Evolutionary conservation across 2,888 invertebrate species (phyloP).

Genomic region (Cataglyphis rosenhaueri): DNA sequence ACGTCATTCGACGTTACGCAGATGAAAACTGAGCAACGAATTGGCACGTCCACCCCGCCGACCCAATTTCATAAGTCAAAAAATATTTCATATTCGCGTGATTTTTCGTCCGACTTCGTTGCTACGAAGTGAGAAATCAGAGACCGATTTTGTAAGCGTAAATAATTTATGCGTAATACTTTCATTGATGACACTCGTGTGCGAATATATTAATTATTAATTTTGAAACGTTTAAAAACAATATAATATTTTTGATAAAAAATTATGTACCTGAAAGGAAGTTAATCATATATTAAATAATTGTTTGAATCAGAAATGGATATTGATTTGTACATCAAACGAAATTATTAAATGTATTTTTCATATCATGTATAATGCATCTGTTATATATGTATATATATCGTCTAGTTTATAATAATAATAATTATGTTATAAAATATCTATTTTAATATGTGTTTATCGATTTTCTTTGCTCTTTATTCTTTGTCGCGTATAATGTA

Average conservation of each 20-base stretch:
- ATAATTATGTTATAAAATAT: not conserved
- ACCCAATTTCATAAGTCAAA: constrained; percentile 62
- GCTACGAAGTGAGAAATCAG: not conserved
- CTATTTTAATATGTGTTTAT: constrained; percentile 9
- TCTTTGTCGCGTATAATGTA: not conserved
- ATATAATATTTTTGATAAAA: not conserved
- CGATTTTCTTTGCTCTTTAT: not conserved
- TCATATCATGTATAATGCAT: not conserved
- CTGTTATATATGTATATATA: not conserved
- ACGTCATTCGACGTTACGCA: constrained; percentile 75
- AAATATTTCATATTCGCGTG: constrained; percentile 65
- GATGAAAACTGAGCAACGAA: constrained; percentile 74
- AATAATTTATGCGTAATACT: not conserved
- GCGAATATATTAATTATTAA: not conserved
- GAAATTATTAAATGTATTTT: not conserved
- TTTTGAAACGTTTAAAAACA: not conserved
- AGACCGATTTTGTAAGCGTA: not conserved
- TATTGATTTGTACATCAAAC: not conserved
- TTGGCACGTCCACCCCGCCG: constrained; percentile 70
- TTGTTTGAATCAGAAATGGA: not conserved
- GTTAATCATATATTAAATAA: not conserved
- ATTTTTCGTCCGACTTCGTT: not conserved
- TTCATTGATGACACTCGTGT: not conserved
- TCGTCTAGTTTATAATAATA: not conserved
- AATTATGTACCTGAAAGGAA: not conserved